A percentile compares a stretch with the other conserved stretches of the same genome.
These are phyloP conservation scores for Hylomyscus alleni DNA, from an alignment of 2,797 vertebrate species.

Conservation along the genomic window DNA sequence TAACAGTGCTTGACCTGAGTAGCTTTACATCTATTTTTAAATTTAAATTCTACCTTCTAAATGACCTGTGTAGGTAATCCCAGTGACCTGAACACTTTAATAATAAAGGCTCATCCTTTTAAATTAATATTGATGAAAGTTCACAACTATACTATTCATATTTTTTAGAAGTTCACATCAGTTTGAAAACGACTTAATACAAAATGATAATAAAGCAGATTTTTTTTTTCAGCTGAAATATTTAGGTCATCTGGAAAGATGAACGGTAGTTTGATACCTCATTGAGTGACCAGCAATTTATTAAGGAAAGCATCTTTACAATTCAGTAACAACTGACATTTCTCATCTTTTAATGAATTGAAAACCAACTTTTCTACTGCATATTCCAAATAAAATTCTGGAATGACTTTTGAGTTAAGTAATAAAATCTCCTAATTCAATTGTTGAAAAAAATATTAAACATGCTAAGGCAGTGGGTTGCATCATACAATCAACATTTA, in stretches of 20 bases:
- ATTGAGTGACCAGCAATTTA: background rate
- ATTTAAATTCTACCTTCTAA: slow-evolving; percentile 54
- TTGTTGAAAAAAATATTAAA: background rate
- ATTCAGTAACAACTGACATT: background rate
- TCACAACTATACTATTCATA: background rate
- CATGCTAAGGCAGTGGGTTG: background rate
- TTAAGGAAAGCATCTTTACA: background rate
- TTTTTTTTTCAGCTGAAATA: background rate
- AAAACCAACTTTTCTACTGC: background rate
- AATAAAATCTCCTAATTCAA: background rate
- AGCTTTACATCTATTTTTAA: slow-evolving; percentile 28
- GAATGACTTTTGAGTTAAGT: slow-evolving; percentile 3
- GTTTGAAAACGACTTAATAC: slow-evolving; percentile 51
- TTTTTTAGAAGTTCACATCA: background rate
- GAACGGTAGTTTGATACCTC: background rate
- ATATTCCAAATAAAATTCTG: background rate
- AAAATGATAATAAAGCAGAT: slow-evolving; percentile 12
- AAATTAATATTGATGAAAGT: slow-evolving; percentile 54
- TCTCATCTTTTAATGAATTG: background rate
- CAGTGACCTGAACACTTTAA: slow-evolving; percentile 44
- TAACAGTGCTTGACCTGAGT: slow-evolving; percentile 49
- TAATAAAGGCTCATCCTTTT: background rate
- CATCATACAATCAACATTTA: background rate
- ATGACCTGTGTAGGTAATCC: slow-evolving; percentile 45
- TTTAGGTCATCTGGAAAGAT: background rate